phyloP scores from a whole-genome alignment of 2,113 vertebrate genomes.

The Psittacula cyanocephala region DNA sequence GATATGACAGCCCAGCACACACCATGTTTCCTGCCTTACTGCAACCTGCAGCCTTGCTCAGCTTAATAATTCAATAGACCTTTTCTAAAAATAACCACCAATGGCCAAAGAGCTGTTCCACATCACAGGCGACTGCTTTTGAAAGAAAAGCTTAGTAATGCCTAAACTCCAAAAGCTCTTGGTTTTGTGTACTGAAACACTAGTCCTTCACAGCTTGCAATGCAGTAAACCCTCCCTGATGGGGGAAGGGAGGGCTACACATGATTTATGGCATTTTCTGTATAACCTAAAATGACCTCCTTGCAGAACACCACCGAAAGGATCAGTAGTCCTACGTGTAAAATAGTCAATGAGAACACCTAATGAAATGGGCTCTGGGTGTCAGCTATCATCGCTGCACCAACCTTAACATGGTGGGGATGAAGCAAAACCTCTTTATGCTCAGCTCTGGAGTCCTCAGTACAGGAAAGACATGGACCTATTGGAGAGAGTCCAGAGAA shows the following conservation, averaged over 20 bases:
- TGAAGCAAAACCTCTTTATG: not conserved
- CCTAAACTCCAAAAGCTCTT: not conserved
- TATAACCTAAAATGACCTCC: rapidly evolving
- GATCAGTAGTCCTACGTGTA: rapidly evolving
- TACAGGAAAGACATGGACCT: not conserved
- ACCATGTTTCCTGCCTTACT: not conserved
- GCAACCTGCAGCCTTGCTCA: not conserved
- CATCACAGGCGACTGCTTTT: not conserved
- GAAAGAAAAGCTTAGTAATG: not conserved
- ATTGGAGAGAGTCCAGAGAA: not conserved
- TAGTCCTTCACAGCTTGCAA: not conserved
- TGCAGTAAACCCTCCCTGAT: not conserved
- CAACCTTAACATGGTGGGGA: rapidly evolving
- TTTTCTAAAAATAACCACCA: not conserved
- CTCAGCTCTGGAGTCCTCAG: not conserved
- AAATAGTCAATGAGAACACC: not conserved
- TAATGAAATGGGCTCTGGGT: not conserved
- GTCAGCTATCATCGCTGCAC: not conserved
- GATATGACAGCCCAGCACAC: not conserved
- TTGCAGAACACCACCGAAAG: not conserved
- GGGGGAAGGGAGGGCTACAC: not conserved
- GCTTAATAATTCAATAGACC: conserved; percentile 4
- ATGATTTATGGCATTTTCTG: not conserved
- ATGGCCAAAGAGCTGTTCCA: not conserved
- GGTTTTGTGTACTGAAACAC: not conserved